phyloP scores from a whole-genome alignment of 2,113 vertebrate genomes.

The Okapia johnstoni region DNA sequence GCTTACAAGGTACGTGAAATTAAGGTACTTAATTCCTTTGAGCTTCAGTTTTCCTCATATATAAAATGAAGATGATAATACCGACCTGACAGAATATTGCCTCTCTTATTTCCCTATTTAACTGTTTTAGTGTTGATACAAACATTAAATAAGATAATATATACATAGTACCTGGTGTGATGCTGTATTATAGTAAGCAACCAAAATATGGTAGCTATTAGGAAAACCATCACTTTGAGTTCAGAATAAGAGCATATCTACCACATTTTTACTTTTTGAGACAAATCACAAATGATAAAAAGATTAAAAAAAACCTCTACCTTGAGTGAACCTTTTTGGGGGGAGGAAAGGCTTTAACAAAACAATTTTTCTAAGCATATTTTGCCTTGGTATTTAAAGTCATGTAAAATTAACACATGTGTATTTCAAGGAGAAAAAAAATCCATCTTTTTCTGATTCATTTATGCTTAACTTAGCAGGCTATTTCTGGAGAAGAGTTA shows the following conservation, averaged over 20 bases:
- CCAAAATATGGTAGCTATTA: neutral
- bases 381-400: slow-evolving; percentile 59
- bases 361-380: slow-evolving; percentile 50
- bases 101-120: neutral
- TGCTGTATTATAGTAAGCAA: neutral
- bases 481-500: slow-evolving; percentile 44
- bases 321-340: neutral
- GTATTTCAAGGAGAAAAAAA: slow-evolving; percentile 29
- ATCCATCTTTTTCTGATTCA: slow-evolving; percentile 57
- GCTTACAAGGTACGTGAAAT: neutral
- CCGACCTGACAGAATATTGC: neutral
- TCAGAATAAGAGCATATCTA: neutral
- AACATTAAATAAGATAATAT: neutral
- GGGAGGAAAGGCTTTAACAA: neutral
- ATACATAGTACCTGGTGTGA: neutral
- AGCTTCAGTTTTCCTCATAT: neutral
- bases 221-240: neutral
- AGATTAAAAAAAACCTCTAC: neutral
- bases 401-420: slow-evolving; percentile 40
- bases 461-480: slow-evolving; percentile 53
- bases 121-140: neutral
- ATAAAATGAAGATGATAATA: neutral
- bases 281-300: neutral
- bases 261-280: neutral
- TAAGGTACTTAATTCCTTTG: neutral